Evolutionary conservation across 1,140 invertebrate genomes (phyloP), one percentile per base, ranked within the genome.

Genomic region (Drosophila bipectinata): DNA sequence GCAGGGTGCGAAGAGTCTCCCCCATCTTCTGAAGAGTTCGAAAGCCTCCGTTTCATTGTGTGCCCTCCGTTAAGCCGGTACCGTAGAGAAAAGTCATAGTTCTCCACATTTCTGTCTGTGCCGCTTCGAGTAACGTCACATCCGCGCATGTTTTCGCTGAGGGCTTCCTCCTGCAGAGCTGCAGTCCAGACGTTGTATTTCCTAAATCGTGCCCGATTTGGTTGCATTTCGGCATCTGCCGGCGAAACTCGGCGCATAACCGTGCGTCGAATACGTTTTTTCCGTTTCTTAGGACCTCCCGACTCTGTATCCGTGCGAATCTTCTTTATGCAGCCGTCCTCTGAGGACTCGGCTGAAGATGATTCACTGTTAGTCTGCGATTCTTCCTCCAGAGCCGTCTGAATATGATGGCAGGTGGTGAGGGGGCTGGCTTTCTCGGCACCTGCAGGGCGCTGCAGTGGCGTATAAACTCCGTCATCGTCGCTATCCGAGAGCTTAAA

Each of bases 171-270:
- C 81, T 95, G 94, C 3, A 94, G 82, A 34, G 94, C 93, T 1
- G 92, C 93, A 58, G 93, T 93, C 94, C 94, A 95, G 60, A 95
- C 93, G 77, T 94, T 94, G 73, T 94, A 95, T 77, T 94, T 95
- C 24, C 94, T 92, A 41, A 80, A 90, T 1, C 72, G 61, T 12
- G 80, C 56, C 15, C 84, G 77, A 59, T 71, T 79, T 3, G 72
- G 53, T 10, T 72, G 52, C 58, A 58, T 63, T 49, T 91, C 91
- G 77, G 91, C 59, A 75, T 85, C 92, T 1, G 90, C 75, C 66
- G 93, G 93, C 24, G 68, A 93, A 91, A 92, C 93, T 92, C 79
- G 93, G 84, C 60, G 92, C 93, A 82, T 93, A 71, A 54, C 93
- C 76, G 57, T 93, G 72, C 55, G 93, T 82, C 30, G 92, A 79